Evolutionary conservation across 2,888 invertebrate genomes (phyloP), one percentile per base, ranked within the genome.

Genomic region (Trichacis sp.): DNA sequence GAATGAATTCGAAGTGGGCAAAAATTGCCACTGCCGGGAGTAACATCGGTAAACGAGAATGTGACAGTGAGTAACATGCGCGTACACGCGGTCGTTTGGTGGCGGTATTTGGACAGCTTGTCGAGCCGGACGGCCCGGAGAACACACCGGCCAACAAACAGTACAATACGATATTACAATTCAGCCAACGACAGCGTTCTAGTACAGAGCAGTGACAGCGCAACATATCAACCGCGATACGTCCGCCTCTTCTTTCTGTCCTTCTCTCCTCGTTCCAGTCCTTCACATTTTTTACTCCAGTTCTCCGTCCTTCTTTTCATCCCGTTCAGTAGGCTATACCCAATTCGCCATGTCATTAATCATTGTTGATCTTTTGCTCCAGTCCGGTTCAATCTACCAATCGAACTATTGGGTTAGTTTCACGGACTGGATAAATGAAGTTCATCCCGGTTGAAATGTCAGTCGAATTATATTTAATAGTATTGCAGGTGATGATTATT

Each of bases 81-180:
- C 64, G 65, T 58, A n/a, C n/a, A 54, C 67, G 66, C 56, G 56
- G 54, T 64, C 69, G 71, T 65, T 73, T 72, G 73, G 74, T 76
- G 73, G 75, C 76, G 75, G 74, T 80, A 78, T 81, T 80, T 80
- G 77, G 79, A 80, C 78, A 79, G 77, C 72, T 78, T 78, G 78
- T 77, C 78, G 77, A 68, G 69, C 71, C 68, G 57, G 70, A 75
- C 72, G 72, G 64, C 69, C 72, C n/a, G 58, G 68, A 72, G 73
- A 75, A 73, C 76, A 75, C 71, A 75, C 72, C 68, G 70, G 63
- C 70, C 76, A 62, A 71, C 75, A 74, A 78, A 78, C 76, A 77
- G 74, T 75, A 78, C 75, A 76, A 79, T 77, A 76, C 76, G 72
- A 79, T 81, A 81, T 80, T 79, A 79, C 77, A 75, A 78, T 77